phyloP scores from a whole-genome alignment of 2,113 vertebrate species.

The Synodontis membranacea region DNA sequence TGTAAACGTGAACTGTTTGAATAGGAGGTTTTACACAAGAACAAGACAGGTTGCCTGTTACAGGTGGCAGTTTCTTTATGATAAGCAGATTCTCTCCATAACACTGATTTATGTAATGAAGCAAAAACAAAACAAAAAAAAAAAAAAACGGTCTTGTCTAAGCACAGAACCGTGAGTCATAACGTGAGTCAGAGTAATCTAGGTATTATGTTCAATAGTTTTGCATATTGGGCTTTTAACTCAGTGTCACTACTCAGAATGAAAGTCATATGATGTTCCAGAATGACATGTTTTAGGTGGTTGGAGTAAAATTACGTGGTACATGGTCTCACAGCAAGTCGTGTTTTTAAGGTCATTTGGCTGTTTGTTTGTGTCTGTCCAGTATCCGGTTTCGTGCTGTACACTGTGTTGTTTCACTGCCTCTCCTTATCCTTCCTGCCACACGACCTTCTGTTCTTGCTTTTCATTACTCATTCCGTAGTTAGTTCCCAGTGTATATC shows the following conservation, averaged over 20 bases:
- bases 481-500: conserved; percentile 13
- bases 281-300: neutral
- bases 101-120: neutral
- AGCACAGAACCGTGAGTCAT: neutral
- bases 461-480: conserved; percentile 13
- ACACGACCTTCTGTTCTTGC: neutral
- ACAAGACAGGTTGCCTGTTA: neutral
- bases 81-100: neutral
- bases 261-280: neutral
- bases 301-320: neutral
- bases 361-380: conserved; percentile 22
- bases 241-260: neutral
- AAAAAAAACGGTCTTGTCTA: too few species aligned
- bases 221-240: neutral
- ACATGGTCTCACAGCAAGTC: neutral
- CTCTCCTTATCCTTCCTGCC: conserved; percentile 61
- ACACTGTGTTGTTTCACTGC: conserved; percentile 48
- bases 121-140: neutral
- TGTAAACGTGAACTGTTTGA: neutral
- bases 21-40: neutral
- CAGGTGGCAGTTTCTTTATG: neutral
- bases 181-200: neutral
- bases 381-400: neutral
- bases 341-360: conserved; percentile 36
- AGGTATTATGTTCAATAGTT: neutral